phyloP scores from a whole-genome alignment of 1,140 invertebrate genomes.

The Mercenaria mercenaria region DNA sequence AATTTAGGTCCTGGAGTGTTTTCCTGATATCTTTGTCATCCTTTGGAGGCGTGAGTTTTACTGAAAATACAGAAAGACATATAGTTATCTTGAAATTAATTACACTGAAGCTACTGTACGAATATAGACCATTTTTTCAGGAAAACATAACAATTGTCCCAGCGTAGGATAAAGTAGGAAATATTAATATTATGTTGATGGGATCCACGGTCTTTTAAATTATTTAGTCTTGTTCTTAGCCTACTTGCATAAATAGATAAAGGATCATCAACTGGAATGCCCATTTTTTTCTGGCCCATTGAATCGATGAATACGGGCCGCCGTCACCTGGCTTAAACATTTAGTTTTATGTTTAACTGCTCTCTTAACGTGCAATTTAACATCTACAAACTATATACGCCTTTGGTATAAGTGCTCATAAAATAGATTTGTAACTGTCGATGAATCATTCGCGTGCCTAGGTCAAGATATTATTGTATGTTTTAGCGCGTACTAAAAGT shows the following conservation, averaged over 20 bases:
- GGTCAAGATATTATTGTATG: background rate
- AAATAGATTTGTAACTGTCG: background rate
- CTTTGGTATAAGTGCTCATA: background rate
- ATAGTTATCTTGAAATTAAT: background rate
- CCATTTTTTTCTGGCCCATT: too few relatives aligned
- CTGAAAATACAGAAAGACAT: constrained; percentile 1
- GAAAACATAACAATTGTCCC: too few relatives aligned
- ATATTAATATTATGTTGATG: too few relatives aligned
- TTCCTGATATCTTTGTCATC: constrained; percentile 53
- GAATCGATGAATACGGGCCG: too few relatives aligned
- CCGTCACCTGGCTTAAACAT: background rate
- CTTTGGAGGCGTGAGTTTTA: constrained; percentile 1
- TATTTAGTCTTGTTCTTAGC: too few relatives aligned
- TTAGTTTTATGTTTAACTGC: background rate
- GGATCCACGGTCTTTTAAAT: too few relatives aligned
- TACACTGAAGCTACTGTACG: background rate
- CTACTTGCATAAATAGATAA: too few relatives aligned
- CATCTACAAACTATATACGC: background rate
- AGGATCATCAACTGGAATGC: too few relatives aligned
- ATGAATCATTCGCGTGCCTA: too few relatives aligned
- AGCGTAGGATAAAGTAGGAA: too few relatives aligned
- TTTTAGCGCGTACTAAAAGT: too few relatives aligned
- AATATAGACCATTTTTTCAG: background rate
- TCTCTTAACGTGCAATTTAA: background rate
- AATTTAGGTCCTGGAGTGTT: constrained; percentile 47